These are phyloP conservation scores for Caenorhabditis brenneri DNA, from an alignment of 1,140 invertebrate genomes.

Conservation along the genomic window DNA sequence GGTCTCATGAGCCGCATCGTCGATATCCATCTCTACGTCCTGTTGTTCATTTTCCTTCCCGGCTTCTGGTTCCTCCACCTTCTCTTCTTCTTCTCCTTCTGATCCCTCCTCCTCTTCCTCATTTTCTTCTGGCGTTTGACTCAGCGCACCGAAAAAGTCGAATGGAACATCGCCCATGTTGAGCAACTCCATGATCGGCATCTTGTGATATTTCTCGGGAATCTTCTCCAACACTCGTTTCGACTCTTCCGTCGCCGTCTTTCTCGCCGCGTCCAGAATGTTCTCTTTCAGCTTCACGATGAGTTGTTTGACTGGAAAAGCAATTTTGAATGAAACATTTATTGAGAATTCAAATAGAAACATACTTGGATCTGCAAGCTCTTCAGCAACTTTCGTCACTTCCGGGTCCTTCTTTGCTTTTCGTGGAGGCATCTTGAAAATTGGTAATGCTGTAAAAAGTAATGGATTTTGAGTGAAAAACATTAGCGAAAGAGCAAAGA, in stretches of 20 bases:
- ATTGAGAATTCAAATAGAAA: not conserved
- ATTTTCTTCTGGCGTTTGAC: not conserved
- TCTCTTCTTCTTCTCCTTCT: not conserved
- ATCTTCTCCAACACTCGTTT: not conserved
- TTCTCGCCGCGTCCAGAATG: not conserved
- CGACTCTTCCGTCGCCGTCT: not conserved
- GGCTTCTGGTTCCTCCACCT: not conserved
- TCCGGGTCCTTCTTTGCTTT: not conserved
- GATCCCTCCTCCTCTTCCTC: not conserved
- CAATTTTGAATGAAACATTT: not conserved
- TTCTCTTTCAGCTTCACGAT: not conserved
- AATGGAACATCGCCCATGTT: not conserved
- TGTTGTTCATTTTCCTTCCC: not conserved
- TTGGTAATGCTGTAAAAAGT: not conserved
- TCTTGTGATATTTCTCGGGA: not conserved
- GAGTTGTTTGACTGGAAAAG: not conserved
- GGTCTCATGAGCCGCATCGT: conserved; percentile 2
- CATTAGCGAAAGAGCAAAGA: not conserved
- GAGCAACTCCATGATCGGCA: not conserved
- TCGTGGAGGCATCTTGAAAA: conserved; percentile 3
- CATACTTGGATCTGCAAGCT: not conserved
- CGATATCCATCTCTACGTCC: not conserved
- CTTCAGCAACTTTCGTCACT: not conserved
- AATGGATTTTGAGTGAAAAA: not conserved
- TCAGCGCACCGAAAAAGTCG: not conserved